phyloP scores from a whole-genome alignment of 2,113 vertebrate species.

The Lota lota region DNA sequence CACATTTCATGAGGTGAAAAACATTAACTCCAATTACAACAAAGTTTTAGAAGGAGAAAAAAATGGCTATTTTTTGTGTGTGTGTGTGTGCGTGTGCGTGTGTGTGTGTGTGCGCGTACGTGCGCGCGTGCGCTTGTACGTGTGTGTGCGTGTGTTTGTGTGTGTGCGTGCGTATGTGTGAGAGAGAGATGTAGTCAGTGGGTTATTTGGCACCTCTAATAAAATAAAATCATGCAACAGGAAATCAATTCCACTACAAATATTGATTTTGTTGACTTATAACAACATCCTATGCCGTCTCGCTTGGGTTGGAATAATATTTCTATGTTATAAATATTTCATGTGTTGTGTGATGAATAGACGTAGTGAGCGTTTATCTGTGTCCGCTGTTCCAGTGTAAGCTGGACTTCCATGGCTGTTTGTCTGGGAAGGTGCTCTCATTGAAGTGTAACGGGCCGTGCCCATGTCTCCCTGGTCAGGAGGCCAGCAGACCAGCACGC shows the following conservation, averaged over 20 bases:
- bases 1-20: conserved; percentile 33
- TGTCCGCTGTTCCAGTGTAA: conserved; percentile 81
- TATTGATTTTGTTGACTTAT: no score
- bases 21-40: conserved; percentile 54
- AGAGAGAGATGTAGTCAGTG: no score
- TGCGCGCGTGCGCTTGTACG: not conserved
- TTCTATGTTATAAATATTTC: no score
- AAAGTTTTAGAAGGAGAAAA: conserved; percentile 39
- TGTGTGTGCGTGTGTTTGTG: not conserved
- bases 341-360: no score
- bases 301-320: no score
- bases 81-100: conserved; percentile 24
- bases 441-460: conserved; percentile 86
- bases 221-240: no score
- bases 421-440: conserved; percentile 82
- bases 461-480: conserved; percentile 84
- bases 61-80: conserved; percentile 16
- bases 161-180: not conserved
- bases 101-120: not conserved
- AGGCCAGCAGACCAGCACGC: conserved; percentile 69
- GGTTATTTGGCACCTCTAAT: no score
- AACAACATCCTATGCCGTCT: no score
- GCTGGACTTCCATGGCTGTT: conserved; percentile 90
- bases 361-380: not conserved
- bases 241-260: no score